These are phyloP conservation scores for Tragulus kanchil DNA, from an alignment of 2,113 vertebrate genomes.

Conservation along the genomic window DNA sequence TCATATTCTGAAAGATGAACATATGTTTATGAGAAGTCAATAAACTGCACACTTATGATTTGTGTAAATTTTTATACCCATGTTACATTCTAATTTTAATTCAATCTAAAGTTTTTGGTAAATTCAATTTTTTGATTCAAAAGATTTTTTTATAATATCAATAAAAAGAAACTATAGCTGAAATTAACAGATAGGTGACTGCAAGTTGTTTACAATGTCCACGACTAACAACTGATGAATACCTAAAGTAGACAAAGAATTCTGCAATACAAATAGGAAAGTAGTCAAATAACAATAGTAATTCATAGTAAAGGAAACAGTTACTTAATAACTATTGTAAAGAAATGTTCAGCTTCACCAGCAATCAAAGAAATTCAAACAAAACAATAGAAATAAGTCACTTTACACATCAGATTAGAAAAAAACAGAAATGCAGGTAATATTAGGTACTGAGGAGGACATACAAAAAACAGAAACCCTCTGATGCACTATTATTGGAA, in stretches of 20 bases:
- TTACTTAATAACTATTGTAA: not conserved
- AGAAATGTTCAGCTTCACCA: not conserved
- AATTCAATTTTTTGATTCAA: not conserved
- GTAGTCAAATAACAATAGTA: not conserved
- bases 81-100: not conserved
- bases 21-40: not conserved
- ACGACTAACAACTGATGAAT: not conserved
- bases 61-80: slow-evolving; percentile 1
- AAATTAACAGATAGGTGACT: not conserved
- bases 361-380: slow-evolving; percentile 29
- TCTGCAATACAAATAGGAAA: not conserved
- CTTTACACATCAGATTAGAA: not conserved
- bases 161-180: not conserved
- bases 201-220: not conserved
- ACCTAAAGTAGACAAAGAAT: not conserved
- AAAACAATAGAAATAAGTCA: not conserved
- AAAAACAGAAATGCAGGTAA: not conserved
- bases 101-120: not conserved
- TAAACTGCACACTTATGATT: not conserved
- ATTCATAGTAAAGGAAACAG: slow-evolving; percentile 6
- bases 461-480: not conserved
- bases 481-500: not conserved
- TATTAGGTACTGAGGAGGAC: not conserved
- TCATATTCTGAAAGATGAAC: not conserved
- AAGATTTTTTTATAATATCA: not conserved